Evolutionary conservation across 2,888 invertebrate genomes (phyloP), one percentile per base, ranked within the genome.

Genomic region (Pachymerium ferrugineum): DNA sequence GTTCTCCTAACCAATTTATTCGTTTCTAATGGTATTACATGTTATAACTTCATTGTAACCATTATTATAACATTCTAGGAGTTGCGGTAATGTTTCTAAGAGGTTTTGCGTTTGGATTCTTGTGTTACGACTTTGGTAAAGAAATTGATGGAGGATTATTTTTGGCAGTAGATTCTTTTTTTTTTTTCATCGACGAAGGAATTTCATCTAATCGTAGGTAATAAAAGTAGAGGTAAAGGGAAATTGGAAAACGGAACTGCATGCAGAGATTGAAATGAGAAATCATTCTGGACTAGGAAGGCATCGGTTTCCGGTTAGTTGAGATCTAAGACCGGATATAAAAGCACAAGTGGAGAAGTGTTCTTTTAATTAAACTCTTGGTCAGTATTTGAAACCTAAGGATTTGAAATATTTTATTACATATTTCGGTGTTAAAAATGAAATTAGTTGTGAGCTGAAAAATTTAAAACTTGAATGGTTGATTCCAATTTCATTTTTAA

Each of bases 281-380:
- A 62, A 62, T 62, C 62, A 62, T 62, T 62, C 62, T 62, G 62
- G 62, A 62, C 62, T 62, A n/a, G 62, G 25, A n/a, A 25, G 25
- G 62, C 62, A 28, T 38, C 28, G 62, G 62, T 62, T 62, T 62
- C 62, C 62, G 62, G 62, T 62, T 62, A 62, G 62, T 62, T 28
- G 62, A 62, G 62, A 62, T 62, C 62, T 22, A 28, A 62, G 62
- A 28, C 62, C 62, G 62, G 62, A 62, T 62, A 62, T 62, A 28
- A 62, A 62, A 62, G 62, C 62, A 62, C 62, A 62, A 62, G 62
- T 62, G 62, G n/a, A 62, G 62, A 62, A 62, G 62, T 62, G 62
- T 62, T 62, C 22, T 62, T 62, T 62, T 62, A 62, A 62, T 62
- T 62, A 62, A 62, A 62, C 28, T 22, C 25, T 62, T 62, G 3